phyloP scores from a whole-genome alignment of 2,113 vertebrate species.

The Hirundichthys speculiger region DNA sequence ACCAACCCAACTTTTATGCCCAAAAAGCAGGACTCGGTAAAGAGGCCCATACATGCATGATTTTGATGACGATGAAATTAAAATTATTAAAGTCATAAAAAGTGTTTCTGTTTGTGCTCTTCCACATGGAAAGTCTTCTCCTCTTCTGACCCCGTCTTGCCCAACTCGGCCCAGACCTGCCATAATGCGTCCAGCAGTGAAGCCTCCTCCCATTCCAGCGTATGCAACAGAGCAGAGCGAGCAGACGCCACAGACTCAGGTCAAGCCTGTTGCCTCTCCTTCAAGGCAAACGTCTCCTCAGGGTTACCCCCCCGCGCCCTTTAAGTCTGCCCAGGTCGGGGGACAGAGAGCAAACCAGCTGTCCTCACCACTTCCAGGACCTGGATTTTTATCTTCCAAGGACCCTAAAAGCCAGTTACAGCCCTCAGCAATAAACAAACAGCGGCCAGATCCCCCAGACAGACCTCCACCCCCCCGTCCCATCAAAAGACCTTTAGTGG shows the following conservation, averaged over 20 bases:
- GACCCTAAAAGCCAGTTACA: slow-evolving; percentile 22
- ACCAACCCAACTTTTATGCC: slow-evolving; percentile 89
- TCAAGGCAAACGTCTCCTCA: slow-evolving; percentile 35
- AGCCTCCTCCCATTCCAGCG: slow-evolving; percentile 73
- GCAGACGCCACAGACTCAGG: not conserved
- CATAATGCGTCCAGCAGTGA: slow-evolving; percentile 63
- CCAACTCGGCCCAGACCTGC: slow-evolving; percentile 53
- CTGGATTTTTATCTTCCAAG: slow-evolving; percentile 19
- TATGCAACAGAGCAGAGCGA: slow-evolving; percentile 24
- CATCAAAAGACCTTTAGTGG: slow-evolving; percentile 48
- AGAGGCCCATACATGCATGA: not conserved
- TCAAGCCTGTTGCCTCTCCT: not conserved
- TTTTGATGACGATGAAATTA: no score
- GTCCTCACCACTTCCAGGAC: slow-evolving; percentile 28
- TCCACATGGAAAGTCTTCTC: slow-evolving; percentile 44
- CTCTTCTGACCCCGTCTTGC: slow-evolving; percentile 50
- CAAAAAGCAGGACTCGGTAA: slow-evolving; percentile 87
- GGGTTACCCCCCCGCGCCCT: slow-evolving; percentile 26
- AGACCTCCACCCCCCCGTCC: slow-evolving; percentile 81
- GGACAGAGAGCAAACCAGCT: no score
- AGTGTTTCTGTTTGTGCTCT: slow-evolving; percentile 16
- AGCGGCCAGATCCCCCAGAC: slow-evolving; percentile 75
- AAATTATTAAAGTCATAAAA: no score
- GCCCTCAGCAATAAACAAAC: slow-evolving; percentile 30
- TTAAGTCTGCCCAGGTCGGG: slow-evolving; percentile 5